A percentile compares a stretch with the other conserved stretches of the same genome.
Conservation (phyloP, 2,888 invertebrate species). For the Drosophila macrospina region DNA sequence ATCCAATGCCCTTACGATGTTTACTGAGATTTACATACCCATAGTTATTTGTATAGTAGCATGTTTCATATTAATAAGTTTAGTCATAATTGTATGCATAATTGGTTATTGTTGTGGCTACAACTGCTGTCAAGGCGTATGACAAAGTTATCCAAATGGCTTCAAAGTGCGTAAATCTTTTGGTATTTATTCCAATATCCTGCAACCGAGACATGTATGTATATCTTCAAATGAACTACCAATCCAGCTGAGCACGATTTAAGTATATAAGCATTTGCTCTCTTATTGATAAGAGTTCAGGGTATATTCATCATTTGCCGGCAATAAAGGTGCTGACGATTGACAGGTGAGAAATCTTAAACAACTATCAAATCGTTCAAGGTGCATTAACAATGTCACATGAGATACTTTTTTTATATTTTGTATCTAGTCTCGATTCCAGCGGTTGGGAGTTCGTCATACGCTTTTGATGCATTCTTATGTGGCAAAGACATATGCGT, state of each 20-base stretch:
- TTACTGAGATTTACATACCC: neutral
- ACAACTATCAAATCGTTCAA: constrained; percentile 17
- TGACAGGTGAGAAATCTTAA: constrained; percentile 21
- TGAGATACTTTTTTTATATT: constrained; percentile 8
- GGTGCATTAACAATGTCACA: constrained; percentile 11
- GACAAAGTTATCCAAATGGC: neutral
- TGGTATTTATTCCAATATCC: too few species aligned
- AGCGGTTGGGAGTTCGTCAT: constrained; percentile 24
- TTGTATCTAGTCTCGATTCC: constrained; percentile 4
- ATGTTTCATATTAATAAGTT: neutral
- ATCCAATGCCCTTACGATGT: neutral
- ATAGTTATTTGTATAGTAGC: neutral
- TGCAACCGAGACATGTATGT: neutral
- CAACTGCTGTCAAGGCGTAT: constrained; percentile 2
- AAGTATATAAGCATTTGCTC: too few species aligned
- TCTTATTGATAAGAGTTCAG: neutral
- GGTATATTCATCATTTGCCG: neutral
- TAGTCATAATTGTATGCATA: neutral
- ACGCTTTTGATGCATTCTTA: constrained; percentile 35
- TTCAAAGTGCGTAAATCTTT: neutral
- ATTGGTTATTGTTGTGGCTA: neutral
- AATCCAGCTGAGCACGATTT: too few species aligned
- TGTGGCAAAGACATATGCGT: constrained; percentile 19
- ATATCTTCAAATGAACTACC: too few species aligned
- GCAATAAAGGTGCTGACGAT: neutral